Percentiles rank a stretch among this genome's conserved stretches.
Conservation (phyloP, 2,888 invertebrate species). For the Brenthis daphne region DNA sequence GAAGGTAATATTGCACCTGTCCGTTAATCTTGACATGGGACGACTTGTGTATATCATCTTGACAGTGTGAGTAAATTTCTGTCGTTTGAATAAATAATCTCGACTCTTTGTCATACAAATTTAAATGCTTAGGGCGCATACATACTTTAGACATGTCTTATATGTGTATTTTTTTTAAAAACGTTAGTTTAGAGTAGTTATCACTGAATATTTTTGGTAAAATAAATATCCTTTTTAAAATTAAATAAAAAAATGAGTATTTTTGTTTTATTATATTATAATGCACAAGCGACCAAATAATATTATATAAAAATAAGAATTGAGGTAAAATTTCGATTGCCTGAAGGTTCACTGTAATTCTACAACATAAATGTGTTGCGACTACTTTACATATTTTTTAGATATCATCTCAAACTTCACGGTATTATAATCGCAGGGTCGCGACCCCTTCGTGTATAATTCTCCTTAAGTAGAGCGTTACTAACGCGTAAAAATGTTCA, state of each 20-base stretch:
- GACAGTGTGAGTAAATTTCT: conserved; percentile 75
- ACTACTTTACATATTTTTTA: conserved; percentile 35
- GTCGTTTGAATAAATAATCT: conserved; percentile 74
- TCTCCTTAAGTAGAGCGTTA: conserved; percentile 36
- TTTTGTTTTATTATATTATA: too few species aligned
- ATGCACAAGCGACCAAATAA: too few species aligned
- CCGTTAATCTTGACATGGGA: conserved; percentile 70
- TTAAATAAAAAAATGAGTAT: too few species aligned
- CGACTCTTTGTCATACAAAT: conserved; percentile 54
- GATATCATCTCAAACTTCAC: conserved; percentile 34
- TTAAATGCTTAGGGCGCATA: conserved; percentile 17
- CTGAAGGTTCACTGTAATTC: conserved; percentile 28
- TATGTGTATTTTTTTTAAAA: conserved; percentile 3
- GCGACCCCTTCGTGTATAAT: conserved; percentile 34
- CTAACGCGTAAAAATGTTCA: conserved; percentile 33
- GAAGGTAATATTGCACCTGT: conserved; percentile 72
- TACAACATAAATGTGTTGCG: conserved; percentile 30
- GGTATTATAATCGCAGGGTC: conserved; percentile 31
- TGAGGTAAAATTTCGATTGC: conserved; percentile 22
- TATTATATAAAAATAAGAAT: not conserved
- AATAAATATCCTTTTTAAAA: too few species aligned
- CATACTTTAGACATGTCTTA: not conserved
- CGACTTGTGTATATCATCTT: conserved; percentile 75
- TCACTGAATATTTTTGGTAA: too few species aligned
- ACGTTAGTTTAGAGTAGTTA: too few species aligned